These are phyloP conservation scores for Rhabdornis inornatus DNA, from an alignment of 2,113 vertebrate genomes.

Conservation along the genomic window DNA sequence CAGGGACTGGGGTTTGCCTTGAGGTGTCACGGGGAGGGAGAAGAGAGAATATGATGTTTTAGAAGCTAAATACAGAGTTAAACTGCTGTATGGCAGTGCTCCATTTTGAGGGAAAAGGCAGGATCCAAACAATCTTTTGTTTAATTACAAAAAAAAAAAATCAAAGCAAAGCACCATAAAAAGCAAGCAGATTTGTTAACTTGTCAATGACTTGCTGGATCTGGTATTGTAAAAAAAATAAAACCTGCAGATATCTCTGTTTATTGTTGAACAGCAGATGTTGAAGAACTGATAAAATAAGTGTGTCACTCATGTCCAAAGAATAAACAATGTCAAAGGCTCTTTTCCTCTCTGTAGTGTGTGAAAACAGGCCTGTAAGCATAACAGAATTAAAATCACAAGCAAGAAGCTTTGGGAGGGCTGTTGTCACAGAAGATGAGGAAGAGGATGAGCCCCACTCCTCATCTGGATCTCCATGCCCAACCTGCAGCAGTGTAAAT, in stretches of 20 bases:
- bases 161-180: not conserved
- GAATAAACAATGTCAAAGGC: not conserved
- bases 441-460: not conserved
- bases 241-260: not conserved
- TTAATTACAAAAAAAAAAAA: conserved; percentile 3
- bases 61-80: not conserved
- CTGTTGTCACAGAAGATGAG: not conserved
- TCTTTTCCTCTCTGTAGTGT: not conserved
- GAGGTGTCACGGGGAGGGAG: not conserved
- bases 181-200: not conserved
- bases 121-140: not conserved
- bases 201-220: not conserved
- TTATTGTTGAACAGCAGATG: not conserved
- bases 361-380: not conserved
- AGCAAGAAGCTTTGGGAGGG: not conserved
- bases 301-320: not conserved
- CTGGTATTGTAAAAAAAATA: not conserved
- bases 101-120: not conserved
- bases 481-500: not conserved
- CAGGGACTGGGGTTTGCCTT: not conserved
- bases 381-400: not conserved
- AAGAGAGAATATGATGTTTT: not conserved
- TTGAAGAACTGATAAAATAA: not conserved
- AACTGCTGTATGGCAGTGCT: not conserved
- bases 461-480: not conserved